A percentile compares a stretch with the other conserved stretches of the same genome.
Conservation (phyloP, 2,113 vertebrate species). For the Chaetodon trifascialis region DNA sequence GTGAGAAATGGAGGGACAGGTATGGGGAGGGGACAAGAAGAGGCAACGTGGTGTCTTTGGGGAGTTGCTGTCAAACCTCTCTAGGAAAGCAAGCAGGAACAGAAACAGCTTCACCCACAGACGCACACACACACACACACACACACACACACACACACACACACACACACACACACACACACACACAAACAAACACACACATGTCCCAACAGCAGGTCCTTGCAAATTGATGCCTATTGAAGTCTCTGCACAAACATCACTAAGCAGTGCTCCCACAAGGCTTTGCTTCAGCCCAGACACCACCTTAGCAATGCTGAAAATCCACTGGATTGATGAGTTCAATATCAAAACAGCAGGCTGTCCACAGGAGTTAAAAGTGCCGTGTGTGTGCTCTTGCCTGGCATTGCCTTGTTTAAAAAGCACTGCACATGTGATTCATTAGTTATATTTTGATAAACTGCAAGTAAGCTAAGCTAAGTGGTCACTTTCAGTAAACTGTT, state of each 20-base stretch:
- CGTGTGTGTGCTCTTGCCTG: neutral
- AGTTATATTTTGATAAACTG: too few species aligned
- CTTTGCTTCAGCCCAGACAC: conserved; percentile 57
- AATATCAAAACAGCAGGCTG: conserved; percentile 35
- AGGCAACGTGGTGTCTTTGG: conserved; percentile 73
- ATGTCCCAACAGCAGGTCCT: conserved; percentile 50
- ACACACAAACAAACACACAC: conserved; percentile 38
- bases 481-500: neutral
- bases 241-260: conserved; percentile 66
- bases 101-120: conserved; percentile 79
- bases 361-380: conserved; percentile 18
- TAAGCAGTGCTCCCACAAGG: conserved; percentile 56
- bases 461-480: too few species aligned
- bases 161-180: conserved; percentile 35
- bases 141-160: conserved; percentile 32
- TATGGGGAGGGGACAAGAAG: conserved; percentile 8
- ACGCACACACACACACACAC: conserved; percentile 35
- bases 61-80: conserved; percentile 88
- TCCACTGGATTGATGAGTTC: conserved; percentile 33
- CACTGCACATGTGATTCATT: neutral
- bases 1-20: conserved; percentile 34
- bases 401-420: neutral
- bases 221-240: conserved; percentile 67
- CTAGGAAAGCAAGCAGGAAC: conserved; percentile 83
- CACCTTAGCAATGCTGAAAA: conserved; percentile 48